Conservation (phyloP, 2,113 vertebrate genomes). For the Diadophis punctatus region DNA sequence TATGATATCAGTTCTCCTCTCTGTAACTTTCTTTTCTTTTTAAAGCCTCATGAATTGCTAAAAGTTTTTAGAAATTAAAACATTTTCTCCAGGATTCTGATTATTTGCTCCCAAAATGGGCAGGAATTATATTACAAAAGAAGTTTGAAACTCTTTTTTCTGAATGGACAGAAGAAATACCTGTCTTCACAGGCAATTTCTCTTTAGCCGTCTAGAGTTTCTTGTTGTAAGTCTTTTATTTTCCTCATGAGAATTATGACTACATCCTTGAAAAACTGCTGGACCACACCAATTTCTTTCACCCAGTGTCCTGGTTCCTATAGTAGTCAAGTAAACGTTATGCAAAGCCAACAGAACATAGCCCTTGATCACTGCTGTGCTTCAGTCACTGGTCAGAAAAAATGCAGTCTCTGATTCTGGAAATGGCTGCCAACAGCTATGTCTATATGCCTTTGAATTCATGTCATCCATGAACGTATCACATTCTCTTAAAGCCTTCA, state of each 20-base stretch:
- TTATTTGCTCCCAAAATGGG: not conserved
- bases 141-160: not conserved
- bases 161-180: not conserved
- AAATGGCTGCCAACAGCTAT: not conserved
- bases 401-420: not conserved
- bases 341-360: not conserved
- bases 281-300: not conserved
- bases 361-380: not conserved
- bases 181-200: not conserved
- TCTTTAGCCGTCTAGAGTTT: not conserved
- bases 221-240: conserved; percentile 22
- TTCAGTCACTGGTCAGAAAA: not conserved
- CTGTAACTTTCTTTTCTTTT: not conserved
- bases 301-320: not conserved
- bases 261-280: conserved; percentile 5
- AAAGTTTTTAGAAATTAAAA: not conserved
- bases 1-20: not conserved
- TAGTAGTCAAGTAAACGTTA: not conserved
- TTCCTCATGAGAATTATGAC: conserved; percentile 24
- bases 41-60: not conserved
- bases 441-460: not conserved
- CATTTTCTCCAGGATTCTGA: not conserved
- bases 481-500: not conserved
- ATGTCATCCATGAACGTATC: not conserved
- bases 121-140: not conserved